Evolutionary conservation across 2,888 invertebrate species (phyloP).

Genomic region (Limenitis camilla): DNA sequence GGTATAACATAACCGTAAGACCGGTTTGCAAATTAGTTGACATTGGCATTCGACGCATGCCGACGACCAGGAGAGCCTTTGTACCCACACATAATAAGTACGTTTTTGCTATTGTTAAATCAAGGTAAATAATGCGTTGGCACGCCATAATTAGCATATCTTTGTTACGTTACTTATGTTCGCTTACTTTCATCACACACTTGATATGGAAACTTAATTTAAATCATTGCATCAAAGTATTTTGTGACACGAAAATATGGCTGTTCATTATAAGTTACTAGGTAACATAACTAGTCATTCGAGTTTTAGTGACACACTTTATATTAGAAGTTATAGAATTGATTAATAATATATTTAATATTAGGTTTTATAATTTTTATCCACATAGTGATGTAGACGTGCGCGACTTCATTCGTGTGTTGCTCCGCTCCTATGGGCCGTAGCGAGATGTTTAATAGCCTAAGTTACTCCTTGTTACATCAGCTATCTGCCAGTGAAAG

Average conservation of each 20-base stretch:
- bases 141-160: slow-evolving; percentile 12
- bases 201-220: not conserved
- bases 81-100: slow-evolving; percentile 17
- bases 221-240: not conserved
- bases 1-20: slow-evolving; percentile 58
- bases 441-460: too few relatives aligned
- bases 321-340: not conserved
- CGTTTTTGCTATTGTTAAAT: slow-evolving; percentile 20
- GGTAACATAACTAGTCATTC: not conserved
- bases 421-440: too few relatives aligned
- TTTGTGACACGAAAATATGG: not conserved
- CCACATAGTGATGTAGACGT: too few relatives aligned
- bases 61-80: slow-evolving; percentile 10
- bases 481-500: too few relatives aligned
- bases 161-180: slow-evolving; percentile 8
- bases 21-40: slow-evolving; percentile 64
- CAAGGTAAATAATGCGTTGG: slow-evolving; percentile 12
- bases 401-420: too few relatives aligned
- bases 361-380: too few relatives aligned
- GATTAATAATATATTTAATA: too few relatives aligned
- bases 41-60: slow-evolving; percentile 55
- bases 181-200: slow-evolving; percentile 9
- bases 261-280: not conserved
- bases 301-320: not conserved
- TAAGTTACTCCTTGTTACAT: too few relatives aligned